Evolutionary conservation across 2,888 invertebrate species (phyloP).

Genomic region (Sinodicranocentrus sp.): DNA sequence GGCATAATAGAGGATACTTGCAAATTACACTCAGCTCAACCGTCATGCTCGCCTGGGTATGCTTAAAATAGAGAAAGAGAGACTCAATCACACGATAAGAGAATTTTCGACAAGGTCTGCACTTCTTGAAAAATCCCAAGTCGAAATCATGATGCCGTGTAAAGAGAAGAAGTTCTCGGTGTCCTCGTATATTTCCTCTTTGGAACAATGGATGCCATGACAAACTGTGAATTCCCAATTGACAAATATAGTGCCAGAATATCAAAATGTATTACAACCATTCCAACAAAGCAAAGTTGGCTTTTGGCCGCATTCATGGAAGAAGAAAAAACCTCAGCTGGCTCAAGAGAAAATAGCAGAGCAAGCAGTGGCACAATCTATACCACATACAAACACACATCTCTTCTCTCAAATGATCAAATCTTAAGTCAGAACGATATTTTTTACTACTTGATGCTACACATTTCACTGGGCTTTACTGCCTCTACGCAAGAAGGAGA

Average conservation of each 20-base stretch:
- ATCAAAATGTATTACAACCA: conserved; percentile 43
- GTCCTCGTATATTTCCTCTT: conserved; percentile 8
- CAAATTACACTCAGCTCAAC: too few relatives aligned
- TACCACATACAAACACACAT: too few relatives aligned
- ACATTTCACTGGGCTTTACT: too few relatives aligned
- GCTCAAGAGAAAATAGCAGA: not conserved
- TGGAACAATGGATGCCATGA: conserved; percentile 47
- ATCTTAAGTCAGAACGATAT: too few relatives aligned
- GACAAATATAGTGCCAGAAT: conserved; percentile 61
- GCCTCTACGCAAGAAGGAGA: too few relatives aligned
- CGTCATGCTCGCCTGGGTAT: too few relatives aligned
- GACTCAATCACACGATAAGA: not conserved
- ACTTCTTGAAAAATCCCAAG: conserved; percentile 38
- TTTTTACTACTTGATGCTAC: too few relatives aligned
- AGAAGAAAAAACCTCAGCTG: conserved; percentile 17
- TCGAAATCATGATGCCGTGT: conserved; percentile 38
- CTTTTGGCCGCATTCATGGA: not conserved
- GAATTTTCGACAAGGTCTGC: conserved; percentile 31
- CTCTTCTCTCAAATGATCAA: too few relatives aligned
- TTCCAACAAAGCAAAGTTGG: too few relatives aligned
- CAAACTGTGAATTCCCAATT: conserved; percentile 64
- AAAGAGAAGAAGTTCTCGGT: conserved; percentile 26
- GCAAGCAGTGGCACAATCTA: conserved; percentile 6
- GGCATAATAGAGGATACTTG: too few relatives aligned
- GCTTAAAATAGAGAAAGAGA: conserved; percentile 6